These are phyloP conservation scores for Limnephilus auricula DNA, from an alignment of 2,888 invertebrate species.

Conservation along the genomic window DNA sequence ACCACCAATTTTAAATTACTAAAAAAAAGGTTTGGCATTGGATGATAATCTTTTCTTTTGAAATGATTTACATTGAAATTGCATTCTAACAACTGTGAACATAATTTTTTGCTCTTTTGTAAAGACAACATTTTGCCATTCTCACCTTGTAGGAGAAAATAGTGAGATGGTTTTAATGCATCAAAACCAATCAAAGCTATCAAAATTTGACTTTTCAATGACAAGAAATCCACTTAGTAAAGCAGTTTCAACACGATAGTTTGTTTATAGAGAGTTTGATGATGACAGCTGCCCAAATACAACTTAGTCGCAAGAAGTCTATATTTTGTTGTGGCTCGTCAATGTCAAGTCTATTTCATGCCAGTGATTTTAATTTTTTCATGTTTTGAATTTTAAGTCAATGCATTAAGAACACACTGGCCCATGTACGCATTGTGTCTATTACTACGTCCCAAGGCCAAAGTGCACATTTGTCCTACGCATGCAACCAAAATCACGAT, in stretches of 20 bases:
- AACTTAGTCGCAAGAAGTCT: no score
- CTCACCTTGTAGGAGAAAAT: not conserved
- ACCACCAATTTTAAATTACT: constrained; percentile 13
- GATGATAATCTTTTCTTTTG: not conserved
- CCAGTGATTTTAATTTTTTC: not conserved
- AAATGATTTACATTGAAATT: not conserved
- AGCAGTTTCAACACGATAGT: not conserved
- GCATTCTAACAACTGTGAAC: not conserved
- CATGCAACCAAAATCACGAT: no score
- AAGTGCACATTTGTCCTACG: no score
- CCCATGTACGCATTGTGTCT: no score
- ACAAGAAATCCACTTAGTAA: not conserved
- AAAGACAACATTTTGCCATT: not conserved
- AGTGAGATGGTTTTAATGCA: no score
- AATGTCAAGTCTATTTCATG: not conserved
- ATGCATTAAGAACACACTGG: not conserved
- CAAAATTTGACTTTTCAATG: not conserved
- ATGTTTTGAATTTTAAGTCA: not conserved
- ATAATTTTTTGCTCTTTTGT: not conserved
- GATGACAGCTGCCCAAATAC: no score
- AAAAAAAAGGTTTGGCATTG: not conserved
- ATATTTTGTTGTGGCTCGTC: not conserved
- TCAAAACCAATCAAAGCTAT: no score
- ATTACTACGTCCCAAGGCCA: no score
- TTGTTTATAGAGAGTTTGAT: not conserved